Evolutionary conservation across 2,797 vertebrate species (phyloP).

Genomic region (Pipistrellus pipistrellus): DNA sequence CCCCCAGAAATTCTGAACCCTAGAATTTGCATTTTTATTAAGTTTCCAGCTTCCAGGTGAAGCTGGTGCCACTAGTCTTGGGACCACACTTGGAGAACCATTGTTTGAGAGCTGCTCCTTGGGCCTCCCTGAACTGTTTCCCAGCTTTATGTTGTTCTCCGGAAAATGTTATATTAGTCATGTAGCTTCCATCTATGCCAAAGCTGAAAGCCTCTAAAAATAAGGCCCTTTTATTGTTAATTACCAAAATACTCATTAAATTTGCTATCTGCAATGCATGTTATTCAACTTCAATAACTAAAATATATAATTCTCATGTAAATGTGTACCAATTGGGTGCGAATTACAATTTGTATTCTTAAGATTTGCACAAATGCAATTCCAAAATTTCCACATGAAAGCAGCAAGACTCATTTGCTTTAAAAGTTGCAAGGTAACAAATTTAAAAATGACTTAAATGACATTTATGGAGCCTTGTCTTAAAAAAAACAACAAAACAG

Average conservation of each 20-base stretch:
- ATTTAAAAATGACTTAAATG: constrained; percentile 47
- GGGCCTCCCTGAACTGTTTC: not conserved
- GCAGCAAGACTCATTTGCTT: not conserved
- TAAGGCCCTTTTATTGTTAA: not conserved
- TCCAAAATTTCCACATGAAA: constrained; percentile 50
- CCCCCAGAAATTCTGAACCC: not conserved
- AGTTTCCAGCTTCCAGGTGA: not conserved
- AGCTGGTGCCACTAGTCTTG: not conserved
- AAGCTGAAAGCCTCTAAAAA: not conserved
- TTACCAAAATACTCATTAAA: constrained; percentile 39
- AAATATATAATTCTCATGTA: constrained; percentile 46
- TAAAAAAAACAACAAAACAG: not conserved
- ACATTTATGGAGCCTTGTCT: constrained; percentile 19
- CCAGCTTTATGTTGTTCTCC: not conserved
- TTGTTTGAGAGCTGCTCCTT: not conserved
- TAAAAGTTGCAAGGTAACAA: not conserved
- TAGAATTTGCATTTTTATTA: not conserved
- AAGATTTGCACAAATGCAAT: constrained; percentile 27
- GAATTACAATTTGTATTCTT: constrained; percentile 38
- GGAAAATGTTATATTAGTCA: not conserved
- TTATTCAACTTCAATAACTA: constrained; percentile 38
- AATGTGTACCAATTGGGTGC: constrained; percentile 31
- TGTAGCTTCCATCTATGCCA: not conserved
- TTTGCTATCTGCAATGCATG: not conserved
- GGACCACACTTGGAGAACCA: not conserved